Conservation (phyloP, 2,113 vertebrate species). For the Calyptommatus sinebrachiatus region DNA sequence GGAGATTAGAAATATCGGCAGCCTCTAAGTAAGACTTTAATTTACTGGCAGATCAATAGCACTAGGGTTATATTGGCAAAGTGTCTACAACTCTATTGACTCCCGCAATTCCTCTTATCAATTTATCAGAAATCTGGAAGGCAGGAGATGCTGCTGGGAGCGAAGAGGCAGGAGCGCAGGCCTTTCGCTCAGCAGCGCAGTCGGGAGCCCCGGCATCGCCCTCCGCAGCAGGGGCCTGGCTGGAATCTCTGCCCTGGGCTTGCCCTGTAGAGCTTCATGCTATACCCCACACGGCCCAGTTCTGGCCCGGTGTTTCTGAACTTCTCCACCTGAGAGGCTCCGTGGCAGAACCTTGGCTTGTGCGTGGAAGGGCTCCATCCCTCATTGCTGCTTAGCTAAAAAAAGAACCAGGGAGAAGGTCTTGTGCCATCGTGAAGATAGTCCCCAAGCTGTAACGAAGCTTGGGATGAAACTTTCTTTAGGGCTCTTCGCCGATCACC, state of each 20-base stretch:
- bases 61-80: slow-evolving; percentile 97
- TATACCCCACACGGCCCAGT: background rate
- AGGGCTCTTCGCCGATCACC: no score
- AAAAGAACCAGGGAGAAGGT: no score
- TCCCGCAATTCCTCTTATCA: slow-evolving; percentile 98
- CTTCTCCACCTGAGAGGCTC: background rate
- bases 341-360: background rate
- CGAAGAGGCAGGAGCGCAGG: slow-evolving; percentile 66
- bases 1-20: slow-evolving; percentile 88
- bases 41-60: slow-evolving; percentile 99
- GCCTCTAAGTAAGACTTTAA: slow-evolving; percentile 99
- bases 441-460: no score
- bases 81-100: slow-evolving; percentile 99
- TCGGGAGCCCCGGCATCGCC: slow-evolving; percentile 38
- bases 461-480: no score
- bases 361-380: background rate
- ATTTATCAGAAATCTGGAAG: slow-evolving; percentile 98
- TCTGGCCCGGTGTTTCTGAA: background rate
- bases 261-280: no score
- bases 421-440: background rate
- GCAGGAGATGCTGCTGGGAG: slow-evolving; percentile 90
- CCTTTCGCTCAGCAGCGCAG: slow-evolving; percentile 54
- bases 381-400: background rate
- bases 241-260: slow-evolving; percentile 26
- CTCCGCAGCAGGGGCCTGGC: slow-evolving; percentile 44